Conservation (phyloP, 2,888 invertebrate species). For the Ochropacha duplaris region DNA sequence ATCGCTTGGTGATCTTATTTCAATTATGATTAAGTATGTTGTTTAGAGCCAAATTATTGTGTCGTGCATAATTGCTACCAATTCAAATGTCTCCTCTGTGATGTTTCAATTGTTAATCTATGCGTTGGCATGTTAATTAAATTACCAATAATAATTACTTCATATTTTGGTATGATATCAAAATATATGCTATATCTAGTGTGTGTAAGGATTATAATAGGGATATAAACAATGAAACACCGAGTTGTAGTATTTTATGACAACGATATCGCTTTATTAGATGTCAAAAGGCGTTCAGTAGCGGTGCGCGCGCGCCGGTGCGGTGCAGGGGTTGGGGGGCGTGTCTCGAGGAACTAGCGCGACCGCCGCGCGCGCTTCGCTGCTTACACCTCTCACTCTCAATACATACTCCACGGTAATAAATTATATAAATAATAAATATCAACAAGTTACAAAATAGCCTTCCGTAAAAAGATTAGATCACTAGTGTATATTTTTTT, state of each 20-base stretch:
- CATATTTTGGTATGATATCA: too few relatives aligned
- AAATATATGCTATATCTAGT: conserved; percentile 42
- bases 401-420: conserved; percentile 79
- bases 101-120: too few relatives aligned
- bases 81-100: too few relatives aligned
- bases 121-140: background rate
- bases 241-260: conserved; percentile 78
- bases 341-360: conserved; percentile 70
- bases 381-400: conserved; percentile 56
- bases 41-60: background rate
- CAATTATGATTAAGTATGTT: background rate
- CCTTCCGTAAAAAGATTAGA: conserved; percentile 81
- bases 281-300: conserved; percentile 63
- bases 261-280: conserved; percentile 87
- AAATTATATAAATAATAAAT: conserved; percentile 82
- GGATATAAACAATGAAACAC: conserved; percentile 43
- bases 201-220: conserved; percentile 41
- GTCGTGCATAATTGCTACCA: background rate
- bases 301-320: conserved; percentile 47
- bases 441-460: conserved; percentile 83
- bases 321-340: conserved; percentile 70
- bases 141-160: background rate
- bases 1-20: background rate
- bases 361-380: conserved; percentile 55
- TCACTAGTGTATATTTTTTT: conserved; percentile 78